These are phyloP conservation scores for Brevimyrus niger DNA, from an alignment of 2,113 vertebrate genomes.

Conservation along the genomic window DNA sequence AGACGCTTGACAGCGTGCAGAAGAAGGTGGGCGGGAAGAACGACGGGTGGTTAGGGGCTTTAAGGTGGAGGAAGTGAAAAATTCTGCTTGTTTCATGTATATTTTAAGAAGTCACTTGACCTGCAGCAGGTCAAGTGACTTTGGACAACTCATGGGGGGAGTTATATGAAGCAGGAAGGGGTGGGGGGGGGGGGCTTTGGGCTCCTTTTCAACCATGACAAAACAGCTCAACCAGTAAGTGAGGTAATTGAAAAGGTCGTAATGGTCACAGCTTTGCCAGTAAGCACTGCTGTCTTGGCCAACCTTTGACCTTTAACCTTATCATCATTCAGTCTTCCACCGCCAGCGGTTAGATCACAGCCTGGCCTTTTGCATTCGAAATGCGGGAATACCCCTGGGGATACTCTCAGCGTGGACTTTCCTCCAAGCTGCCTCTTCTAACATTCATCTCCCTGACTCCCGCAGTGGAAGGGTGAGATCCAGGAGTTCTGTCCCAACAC, in stretches of 20 bases:
- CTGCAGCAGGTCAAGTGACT: background rate
- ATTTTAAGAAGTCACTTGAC: conserved; percentile 1
- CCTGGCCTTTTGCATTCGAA: background rate
- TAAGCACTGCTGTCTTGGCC: background rate
- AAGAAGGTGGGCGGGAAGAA: conserved; percentile 69
- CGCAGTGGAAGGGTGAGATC: conserved; percentile 85
- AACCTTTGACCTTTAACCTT: background rate
- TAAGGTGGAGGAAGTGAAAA: background rate
- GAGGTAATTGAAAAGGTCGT: background rate
- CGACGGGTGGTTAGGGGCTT: background rate
- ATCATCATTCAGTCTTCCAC: background rate
- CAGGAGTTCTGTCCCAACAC: conserved; percentile 87
- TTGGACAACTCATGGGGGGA: background rate
- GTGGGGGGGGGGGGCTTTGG: background rate
- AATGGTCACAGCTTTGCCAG: background rate
- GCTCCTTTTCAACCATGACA: background rate
- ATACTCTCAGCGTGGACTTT: background rate
- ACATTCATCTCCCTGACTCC: background rate
- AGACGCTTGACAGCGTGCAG: conserved; percentile 80
- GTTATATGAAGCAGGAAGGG: background rate
- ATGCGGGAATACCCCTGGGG: background rate
- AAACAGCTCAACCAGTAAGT: background rate
- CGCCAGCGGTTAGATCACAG: background rate
- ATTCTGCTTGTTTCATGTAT: background rate
- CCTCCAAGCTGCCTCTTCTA: background rate